Conservation (phyloP, 1,140 invertebrate species). For the Drosophila kurseongensis region DNA sequence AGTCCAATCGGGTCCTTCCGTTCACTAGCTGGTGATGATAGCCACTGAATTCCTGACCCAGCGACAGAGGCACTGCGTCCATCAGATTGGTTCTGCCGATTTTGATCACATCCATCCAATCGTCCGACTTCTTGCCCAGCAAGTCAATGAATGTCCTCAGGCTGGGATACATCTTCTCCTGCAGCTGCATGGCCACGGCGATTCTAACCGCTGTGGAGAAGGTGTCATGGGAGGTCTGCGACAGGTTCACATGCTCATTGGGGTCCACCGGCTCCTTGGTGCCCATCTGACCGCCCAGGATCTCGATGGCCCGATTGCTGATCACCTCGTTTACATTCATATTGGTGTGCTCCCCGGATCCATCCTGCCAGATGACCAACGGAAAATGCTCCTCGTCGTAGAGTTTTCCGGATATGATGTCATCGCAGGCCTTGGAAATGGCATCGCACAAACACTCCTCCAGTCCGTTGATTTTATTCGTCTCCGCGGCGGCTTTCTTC, state of each 20-base stretch:
- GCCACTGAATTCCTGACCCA: constrained; percentile 99
- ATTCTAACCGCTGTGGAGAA: constrained; percentile 99
- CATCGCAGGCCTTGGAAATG: constrained; percentile 96
- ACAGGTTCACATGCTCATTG: constrained; percentile 99
- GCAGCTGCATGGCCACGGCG: constrained; percentile 96
- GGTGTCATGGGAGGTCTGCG: constrained; percentile 99
- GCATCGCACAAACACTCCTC: constrained; percentile 94
- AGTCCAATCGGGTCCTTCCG: constrained; percentile 93
- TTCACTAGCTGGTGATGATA: constrained; percentile 95
- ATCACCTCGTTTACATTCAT: constrained; percentile 99
- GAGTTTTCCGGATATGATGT: constrained; percentile 97
- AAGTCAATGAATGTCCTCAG: constrained; percentile 90
- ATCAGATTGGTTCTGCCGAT: constrained; percentile 94
- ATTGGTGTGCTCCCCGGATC: constrained; percentile 98
- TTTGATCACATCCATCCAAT: constrained; percentile 96
- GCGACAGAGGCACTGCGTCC: constrained; percentile 98
- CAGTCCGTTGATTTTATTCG: constrained; percentile 96
- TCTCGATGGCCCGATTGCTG: constrained; percentile 97
- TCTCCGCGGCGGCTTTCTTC: constrained; percentile 97
- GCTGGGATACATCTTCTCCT: constrained; percentile 92
- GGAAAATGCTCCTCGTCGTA: constrained; percentile 97
- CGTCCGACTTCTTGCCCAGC: constrained; percentile 90
- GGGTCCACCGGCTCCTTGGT: constrained; percentile 98
- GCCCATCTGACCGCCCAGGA: constrained; percentile 96
- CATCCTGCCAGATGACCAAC: constrained; percentile 99